Conservation (phyloP, 2,113 vertebrate genomes). For the Aix galericulata region DNA sequence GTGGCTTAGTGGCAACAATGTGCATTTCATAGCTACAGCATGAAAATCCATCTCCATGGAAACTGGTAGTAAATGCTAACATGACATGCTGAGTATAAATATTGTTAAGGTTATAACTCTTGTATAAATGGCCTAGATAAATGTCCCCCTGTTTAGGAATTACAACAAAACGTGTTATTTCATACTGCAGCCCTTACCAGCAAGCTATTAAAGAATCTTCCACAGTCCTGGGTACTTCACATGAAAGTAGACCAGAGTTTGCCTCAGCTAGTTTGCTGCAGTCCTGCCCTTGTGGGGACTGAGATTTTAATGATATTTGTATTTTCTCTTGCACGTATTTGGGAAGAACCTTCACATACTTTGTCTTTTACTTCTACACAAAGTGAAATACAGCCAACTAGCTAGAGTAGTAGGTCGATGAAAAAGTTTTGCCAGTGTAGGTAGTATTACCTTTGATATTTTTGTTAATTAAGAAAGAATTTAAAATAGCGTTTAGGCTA, state of each 20-base stretch:
- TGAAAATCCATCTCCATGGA: constrained; percentile 85
- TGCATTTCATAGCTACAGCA: constrained; percentile 88
- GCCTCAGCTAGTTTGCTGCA: background rate
- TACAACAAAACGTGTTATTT: constrained; percentile 63
- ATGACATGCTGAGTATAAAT: constrained; percentile 74
- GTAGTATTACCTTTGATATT: background rate
- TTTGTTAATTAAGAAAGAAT: background rate
- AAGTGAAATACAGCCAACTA: background rate
- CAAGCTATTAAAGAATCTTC: background rate
- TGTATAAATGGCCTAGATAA: constrained; percentile 58
- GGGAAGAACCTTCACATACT: rapidly evolving
- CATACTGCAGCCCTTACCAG: background rate
- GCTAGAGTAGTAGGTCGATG: background rate
- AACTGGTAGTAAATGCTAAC: constrained; percentile 80
- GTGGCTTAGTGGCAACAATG: constrained; percentile 84
- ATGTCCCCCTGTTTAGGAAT: constrained; percentile 56
- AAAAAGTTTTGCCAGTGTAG: background rate
- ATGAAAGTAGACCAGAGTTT: background rate
- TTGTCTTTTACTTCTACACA: background rate
- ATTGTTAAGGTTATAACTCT: constrained; percentile 72
- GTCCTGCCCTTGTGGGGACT: background rate
- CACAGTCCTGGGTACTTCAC: background rate
- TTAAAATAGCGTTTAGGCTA: background rate
- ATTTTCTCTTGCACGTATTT: rapidly evolving
- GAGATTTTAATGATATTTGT: background rate